phyloP scores from a whole-genome alignment of 2,113 vertebrate species.

The Chamaetylas fuelleborni region DNA sequence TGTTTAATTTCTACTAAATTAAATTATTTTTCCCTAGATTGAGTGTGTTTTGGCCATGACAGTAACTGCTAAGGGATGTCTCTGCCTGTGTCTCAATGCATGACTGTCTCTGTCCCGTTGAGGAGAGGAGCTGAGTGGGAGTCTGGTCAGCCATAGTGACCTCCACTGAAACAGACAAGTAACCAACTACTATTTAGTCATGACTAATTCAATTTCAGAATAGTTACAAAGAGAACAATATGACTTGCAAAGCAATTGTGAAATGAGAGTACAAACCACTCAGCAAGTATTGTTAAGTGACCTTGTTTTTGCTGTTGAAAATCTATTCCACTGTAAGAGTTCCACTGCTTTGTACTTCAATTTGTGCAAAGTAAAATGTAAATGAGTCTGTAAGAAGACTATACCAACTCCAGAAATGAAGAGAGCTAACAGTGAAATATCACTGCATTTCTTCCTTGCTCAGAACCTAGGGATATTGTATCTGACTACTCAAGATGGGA shows the following conservation, averaged over 20 bases:
- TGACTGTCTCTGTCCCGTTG: neutral
- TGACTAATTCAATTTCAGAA: neutral
- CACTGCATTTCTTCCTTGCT: neutral
- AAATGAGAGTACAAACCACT: neutral
- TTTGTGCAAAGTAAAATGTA: neutral
- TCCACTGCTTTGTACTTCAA: neutral
- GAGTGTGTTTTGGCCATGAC: neutral
- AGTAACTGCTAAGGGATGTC: neutral
- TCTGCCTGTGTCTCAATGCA: neutral
- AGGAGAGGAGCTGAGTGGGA: neutral
- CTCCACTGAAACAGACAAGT: neutral
- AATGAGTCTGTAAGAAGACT: neutral
- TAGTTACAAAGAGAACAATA: neutral
- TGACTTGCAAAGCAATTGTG: neutral
- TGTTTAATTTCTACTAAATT: neutral
- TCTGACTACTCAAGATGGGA: constrained; percentile 15
- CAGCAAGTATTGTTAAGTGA: neutral
- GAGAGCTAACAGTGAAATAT: constrained; percentile 41
- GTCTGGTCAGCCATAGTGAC: neutral
- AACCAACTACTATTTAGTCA: neutral
- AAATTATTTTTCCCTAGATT: neutral
- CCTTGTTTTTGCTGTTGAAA: neutral
- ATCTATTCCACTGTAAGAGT: neutral
- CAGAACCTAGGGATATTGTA: constrained; percentile 8
- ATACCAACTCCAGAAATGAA: neutral